A percentile compares a stretch with the other conserved stretches of the same genome.
phyloP scores from a whole-genome alignment of 2,888 invertebrate species.

The Baronia brevicornis region DNA sequence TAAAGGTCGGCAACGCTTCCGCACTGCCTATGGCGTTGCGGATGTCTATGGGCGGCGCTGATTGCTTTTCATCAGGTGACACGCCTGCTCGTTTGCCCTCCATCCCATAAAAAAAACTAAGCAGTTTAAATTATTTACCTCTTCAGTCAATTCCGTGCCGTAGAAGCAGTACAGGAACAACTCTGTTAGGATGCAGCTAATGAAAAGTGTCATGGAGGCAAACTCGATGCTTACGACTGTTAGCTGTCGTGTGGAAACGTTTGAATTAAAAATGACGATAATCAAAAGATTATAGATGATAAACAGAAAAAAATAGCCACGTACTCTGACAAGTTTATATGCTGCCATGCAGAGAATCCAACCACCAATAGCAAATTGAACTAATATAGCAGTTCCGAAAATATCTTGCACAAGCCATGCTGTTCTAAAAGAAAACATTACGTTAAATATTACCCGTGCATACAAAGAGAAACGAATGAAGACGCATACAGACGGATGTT shows the following conservation, averaged over 20 bases:
- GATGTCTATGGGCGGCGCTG: no score
- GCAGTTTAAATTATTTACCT: slow-evolving; percentile 46
- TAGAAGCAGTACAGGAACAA: slow-evolving; percentile 74
- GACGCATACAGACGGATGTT: no score
- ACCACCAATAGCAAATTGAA: slow-evolving; percentile 60
- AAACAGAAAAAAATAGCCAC: not conserved
- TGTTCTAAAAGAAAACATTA: slow-evolving; percentile 28
- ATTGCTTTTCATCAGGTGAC: no score
- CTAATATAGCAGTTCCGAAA: slow-evolving; percentile 48
- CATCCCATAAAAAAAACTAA: slow-evolving; percentile 1
- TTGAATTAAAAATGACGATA: not conserved
- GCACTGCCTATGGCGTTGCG: no score
- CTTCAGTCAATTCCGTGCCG: slow-evolving; percentile 72
- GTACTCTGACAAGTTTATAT: slow-evolving; percentile 50
- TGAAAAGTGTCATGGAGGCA: slow-evolving; percentile 68
- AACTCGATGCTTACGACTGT: slow-evolving; percentile 56
- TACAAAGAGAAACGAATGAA: not conserved
- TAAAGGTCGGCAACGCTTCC: no score
- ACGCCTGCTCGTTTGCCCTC: no score
- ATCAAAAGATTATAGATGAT: not conserved
- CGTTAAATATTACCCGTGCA: not conserved
- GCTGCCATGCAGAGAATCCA: slow-evolving; percentile 68
- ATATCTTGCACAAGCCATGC: slow-evolving; percentile 40
- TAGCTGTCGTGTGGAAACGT: slow-evolving; percentile 30
- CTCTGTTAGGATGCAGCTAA: slow-evolving; percentile 70